These are phyloP conservation scores for Drosophila navojoa DNA, from an alignment of 1,140 invertebrate species.

Conservation along the genomic window DNA sequence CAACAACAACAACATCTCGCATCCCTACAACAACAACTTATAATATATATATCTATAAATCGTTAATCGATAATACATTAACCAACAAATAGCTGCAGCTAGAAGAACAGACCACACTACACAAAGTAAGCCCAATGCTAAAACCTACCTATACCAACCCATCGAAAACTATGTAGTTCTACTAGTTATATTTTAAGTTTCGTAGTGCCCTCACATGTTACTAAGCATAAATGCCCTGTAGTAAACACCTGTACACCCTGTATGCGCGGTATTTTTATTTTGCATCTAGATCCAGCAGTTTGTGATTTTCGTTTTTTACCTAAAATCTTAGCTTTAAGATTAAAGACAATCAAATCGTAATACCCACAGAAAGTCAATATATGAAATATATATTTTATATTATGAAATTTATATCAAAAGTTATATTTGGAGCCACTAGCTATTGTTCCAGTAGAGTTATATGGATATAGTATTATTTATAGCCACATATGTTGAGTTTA, in stretches of 20 bases:
- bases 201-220: slow-evolving; percentile 13
- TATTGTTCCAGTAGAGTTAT: too few species aligned
- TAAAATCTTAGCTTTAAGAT: slow-evolving; percentile 17
- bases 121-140: slow-evolving; percentile 80
- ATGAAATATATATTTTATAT: too few species aligned
- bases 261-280: slow-evolving; percentile 17
- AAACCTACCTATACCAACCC: slow-evolving; percentile 52
- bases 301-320: slow-evolving; percentile 8
- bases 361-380: neutral
- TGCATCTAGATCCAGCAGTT: slow-evolving; percentile 68
- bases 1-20: slow-evolving; percentile 63
- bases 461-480: too few species aligned
- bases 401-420: too few species aligned
- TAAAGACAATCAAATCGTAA: neutral
- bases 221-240: neutral
- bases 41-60: slow-evolving; percentile 18
- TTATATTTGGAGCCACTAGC: too few species aligned
- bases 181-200: slow-evolving; percentile 6
- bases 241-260: neutral
- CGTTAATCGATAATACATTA: slow-evolving; percentile 52
- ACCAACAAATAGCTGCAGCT: slow-evolving; percentile 80
- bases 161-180: slow-evolving; percentile 27
- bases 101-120: slow-evolving; percentile 84
- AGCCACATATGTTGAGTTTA: too few species aligned
- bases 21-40: slow-evolving; percentile 63